Base-by-base conservation (phyloP, 2,113 vertebrate genomes). In the Eulemur rufifrons region DNA sequence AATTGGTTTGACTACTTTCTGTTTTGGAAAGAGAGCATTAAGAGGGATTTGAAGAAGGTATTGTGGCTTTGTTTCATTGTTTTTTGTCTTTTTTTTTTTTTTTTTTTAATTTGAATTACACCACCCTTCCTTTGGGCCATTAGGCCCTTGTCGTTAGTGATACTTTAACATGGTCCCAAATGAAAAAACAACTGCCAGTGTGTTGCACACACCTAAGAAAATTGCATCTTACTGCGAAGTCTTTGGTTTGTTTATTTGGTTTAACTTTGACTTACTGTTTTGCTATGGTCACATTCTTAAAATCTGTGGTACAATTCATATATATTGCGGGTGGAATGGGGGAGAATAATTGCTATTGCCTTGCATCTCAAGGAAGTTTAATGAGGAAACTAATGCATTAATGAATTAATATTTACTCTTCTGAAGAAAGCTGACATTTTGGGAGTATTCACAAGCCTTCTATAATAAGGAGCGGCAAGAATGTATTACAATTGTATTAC, bases 351-450 rank as follows among this genome's bases (percentile, higher is more conserved):
- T 88, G 21, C 34, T n/a, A 8, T 80, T 89, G 50, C 27, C 86
- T 88, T 91, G 27, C 12, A 37, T 93, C 74, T 93, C 29, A 50
- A 93, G 66, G 37, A 95, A 81, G n/a, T 81, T 94, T 85, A 91
- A 45, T 69, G 39, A 86, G 73, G 10, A 80, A 88, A 80, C 69
- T 45, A 81, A 80, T 61, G 39, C 76, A 61, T 73, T 73, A 64
- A 80, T 61, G 39, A 81, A 61, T 73, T 73, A 64, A 37, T 86
- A 56, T 78, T 88, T 87, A 76, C 32, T 87, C 42, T n/a, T 89
- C 54, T 21, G 10, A 96, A 96, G 94, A 96, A 93, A 89, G 29
- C 54, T 86, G 47, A 68, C 34, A 21, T 69, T 73, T 92, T 87
- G 86, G 25, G 23, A 73, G 42, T 63, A 64, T 64, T 80, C 86